Conservation (phyloP, 2,113 vertebrate genomes). For the Microcebus lehilahytsara region DNA sequence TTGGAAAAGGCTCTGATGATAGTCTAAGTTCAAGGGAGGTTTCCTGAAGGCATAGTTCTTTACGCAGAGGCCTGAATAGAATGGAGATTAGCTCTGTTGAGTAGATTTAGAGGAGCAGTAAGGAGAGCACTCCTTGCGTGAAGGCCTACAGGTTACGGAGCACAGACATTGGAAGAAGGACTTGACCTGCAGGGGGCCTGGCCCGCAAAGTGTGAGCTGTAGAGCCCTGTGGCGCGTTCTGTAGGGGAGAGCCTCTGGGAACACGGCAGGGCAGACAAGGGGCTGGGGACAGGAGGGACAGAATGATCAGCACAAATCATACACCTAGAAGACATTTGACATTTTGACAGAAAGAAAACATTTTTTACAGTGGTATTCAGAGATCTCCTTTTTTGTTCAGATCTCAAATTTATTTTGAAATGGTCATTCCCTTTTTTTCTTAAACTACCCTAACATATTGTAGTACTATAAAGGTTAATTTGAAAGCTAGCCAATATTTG, state of each 20-base stretch:
- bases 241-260: neutral
- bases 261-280: neutral
- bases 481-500: neutral
- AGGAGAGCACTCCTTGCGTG: neutral
- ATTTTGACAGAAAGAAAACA: neutral
- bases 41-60: neutral
- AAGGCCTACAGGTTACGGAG: neutral
- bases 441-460: neutral
- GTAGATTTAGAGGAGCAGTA: neutral
- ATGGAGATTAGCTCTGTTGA: neutral
- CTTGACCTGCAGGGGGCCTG: neutral
- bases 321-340: neutral
- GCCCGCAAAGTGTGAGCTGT: fast-evolving
- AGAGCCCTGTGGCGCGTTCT: fast-evolving
- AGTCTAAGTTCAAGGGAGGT: neutral
- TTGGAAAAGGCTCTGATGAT: neutral
- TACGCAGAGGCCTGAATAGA: neutral
- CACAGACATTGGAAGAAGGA: neutral
- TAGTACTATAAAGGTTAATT: neutral
- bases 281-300: neutral
- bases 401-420: conserved; percentile 9
- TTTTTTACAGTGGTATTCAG: neutral
- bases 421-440: neutral
- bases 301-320: neutral
- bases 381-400: neutral